phyloP scores from a whole-genome alignment of 2,113 vertebrate species.

The Miniopterus natalensis region DNA sequence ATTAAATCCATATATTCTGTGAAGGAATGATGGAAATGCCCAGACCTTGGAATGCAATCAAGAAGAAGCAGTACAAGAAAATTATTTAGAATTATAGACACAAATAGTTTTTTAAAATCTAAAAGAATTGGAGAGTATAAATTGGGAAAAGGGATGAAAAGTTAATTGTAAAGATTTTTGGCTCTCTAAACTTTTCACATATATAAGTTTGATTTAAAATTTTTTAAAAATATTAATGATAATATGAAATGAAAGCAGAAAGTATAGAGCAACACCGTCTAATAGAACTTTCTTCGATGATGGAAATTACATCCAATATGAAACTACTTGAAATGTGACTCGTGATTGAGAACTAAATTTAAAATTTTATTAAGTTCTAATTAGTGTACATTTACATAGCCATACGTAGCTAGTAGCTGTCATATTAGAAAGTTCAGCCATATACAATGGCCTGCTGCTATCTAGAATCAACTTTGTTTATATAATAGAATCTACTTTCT shows the following conservation, averaged over 20 bases:
- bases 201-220: background rate
- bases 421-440: background rate
- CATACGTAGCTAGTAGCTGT: background rate
- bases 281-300: background rate
- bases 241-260: background rate
- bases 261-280: background rate
- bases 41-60: background rate
- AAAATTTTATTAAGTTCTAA: background rate
- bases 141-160: background rate
- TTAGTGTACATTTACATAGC: background rate
- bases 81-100: background rate
- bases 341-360: background rate
- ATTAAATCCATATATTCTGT: background rate
- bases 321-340: background rate
- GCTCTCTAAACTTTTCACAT: background rate
- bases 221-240: background rate
- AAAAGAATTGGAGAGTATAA: background rate
- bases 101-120: background rate
- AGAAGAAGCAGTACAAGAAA: background rate
- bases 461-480: background rate
- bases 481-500: background rate
- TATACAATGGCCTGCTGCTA: background rate
- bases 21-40: background rate
- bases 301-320: background rate
- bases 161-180: background rate